Evolutionary conservation across 2,113 vertebrate species (phyloP).

Genomic region (Brachirus orientalis): DNA sequence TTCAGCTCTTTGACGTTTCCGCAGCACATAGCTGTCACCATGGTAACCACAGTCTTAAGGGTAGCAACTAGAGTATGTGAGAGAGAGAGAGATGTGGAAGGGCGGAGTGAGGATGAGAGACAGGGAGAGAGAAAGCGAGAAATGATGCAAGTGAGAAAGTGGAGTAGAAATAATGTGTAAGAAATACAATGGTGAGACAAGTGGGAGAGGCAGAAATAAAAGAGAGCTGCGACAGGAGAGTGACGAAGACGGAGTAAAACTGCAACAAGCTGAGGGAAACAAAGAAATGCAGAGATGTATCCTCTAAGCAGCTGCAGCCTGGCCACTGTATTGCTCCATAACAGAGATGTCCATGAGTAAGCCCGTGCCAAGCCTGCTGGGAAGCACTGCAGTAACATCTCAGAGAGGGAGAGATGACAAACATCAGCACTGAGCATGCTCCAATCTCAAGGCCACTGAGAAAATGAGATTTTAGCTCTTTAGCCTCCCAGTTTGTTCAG

Average conservation of each 20-base stretch:
- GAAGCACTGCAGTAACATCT: slow-evolving; percentile 78
- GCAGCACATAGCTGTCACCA: slow-evolving; percentile 82
- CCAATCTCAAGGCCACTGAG: slow-evolving; percentile 65
- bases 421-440: slow-evolving; percentile 73
- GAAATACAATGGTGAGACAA: slow-evolving; percentile 39
- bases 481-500: slow-evolving; percentile 43
- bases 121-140: slow-evolving; percentile 35
- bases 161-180: slow-evolving; percentile 37
- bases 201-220: too few species aligned
- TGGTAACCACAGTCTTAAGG: slow-evolving; percentile 82
- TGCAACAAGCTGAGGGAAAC: slow-evolving; percentile 7
- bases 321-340: slow-evolving; percentile 62
- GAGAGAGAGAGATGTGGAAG: slow-evolving; percentile 47
- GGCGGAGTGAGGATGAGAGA: slow-evolving; percentile 59
- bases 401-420: slow-evolving; percentile 60
- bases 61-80: slow-evolving; percentile 68
- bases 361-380: slow-evolving; percentile 75
- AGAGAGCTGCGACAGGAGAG: slow-evolving; percentile 10
- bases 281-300: slow-evolving; percentile 30
- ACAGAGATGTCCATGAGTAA: slow-evolving; percentile 71
- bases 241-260: not conserved
- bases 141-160: slow-evolving; percentile 45
- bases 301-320: too few species aligned
- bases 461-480: slow-evolving; percentile 65
- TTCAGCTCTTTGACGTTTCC: slow-evolving; percentile 77